A percentile compares a stretch with the other conserved stretches of the same genome.
Conservation (phyloP, 2,797 vertebrate species). For the Gymnocypris eckloni region DNA sequence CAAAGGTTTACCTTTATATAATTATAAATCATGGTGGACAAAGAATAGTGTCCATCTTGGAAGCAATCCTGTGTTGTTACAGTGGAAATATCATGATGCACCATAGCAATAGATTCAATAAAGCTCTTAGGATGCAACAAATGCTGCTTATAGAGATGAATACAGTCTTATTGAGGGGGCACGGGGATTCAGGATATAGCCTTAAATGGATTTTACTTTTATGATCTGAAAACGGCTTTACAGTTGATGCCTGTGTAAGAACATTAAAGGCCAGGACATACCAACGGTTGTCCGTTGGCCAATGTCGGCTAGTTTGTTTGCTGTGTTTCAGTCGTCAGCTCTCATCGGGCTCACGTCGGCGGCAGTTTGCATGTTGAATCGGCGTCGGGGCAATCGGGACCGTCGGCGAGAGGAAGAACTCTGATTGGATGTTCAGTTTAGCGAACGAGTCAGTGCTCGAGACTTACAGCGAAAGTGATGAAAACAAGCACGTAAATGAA, state of each 20-base stretch:
- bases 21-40: constrained; percentile 37
- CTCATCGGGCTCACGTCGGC: too few species aligned
- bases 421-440: too few species aligned
- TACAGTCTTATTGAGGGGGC: not conserved
- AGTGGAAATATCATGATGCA: constrained; percentile 18
- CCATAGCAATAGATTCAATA: constrained; percentile 38
- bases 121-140: constrained; percentile 30
- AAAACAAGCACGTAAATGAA: too few species aligned
- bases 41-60: constrained; percentile 2
- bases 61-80: constrained; percentile 23
- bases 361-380: too few species aligned
- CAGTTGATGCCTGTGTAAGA: not conserved
- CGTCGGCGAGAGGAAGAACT: too few species aligned
- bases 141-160: constrained; percentile 31
- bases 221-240: constrained; percentile 16
- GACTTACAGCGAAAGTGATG: too few species aligned
- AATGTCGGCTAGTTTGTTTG: too few species aligned
- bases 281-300: too few species aligned
- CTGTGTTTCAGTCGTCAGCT: too few species aligned
- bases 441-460: too few species aligned
- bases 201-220: not conserved
- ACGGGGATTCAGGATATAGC: not conserved
- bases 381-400: too few species aligned
- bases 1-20: constrained; percentile 35
- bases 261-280: not conserved